Evolutionary conservation across 2,797 vertebrate genomes (phyloP).

Genomic region (Rhabdophis nuchalis): DNA sequence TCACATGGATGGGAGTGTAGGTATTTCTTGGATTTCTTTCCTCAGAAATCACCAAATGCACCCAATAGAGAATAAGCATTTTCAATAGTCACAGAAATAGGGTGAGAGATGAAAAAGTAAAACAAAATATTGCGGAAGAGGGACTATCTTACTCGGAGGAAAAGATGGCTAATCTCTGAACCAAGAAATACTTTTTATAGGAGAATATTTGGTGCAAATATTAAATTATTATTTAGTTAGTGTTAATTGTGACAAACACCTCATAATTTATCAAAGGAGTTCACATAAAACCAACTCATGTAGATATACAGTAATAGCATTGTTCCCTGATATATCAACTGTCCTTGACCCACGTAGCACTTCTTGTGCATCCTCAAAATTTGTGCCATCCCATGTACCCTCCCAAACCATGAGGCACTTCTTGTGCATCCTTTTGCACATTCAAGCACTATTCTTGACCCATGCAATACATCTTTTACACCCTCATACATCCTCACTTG

Average conservation of each 20-base stretch:
- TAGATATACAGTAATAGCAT: neutral
- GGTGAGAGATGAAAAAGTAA: neutral
- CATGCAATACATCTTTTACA: neutral
- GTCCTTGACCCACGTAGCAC: neutral
- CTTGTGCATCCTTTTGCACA: neutral
- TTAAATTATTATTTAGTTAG: neutral
- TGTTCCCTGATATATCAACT: neutral
- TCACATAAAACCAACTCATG: neutral
- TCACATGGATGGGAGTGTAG: neutral
- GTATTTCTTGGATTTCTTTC: neutral
- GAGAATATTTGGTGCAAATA: neutral
- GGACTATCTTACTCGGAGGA: neutral
- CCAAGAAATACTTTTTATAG: neutral
- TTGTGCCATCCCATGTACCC: neutral
- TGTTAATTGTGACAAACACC: neutral
- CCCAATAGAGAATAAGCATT: neutral
- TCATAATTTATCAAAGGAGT: neutral
- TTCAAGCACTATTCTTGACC: neutral
- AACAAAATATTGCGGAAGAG: neutral
- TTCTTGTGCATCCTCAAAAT: neutral
- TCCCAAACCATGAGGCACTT: neutral
- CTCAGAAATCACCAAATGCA: neutral
- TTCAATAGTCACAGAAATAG: neutral
- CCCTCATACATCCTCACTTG: neutral
- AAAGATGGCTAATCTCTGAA: neutral